Evolutionary conservation across 2,113 vertebrate species (phyloP), one percentile per base, ranked within the genome.

Genomic region (Xyrauchen texanus): DNA sequence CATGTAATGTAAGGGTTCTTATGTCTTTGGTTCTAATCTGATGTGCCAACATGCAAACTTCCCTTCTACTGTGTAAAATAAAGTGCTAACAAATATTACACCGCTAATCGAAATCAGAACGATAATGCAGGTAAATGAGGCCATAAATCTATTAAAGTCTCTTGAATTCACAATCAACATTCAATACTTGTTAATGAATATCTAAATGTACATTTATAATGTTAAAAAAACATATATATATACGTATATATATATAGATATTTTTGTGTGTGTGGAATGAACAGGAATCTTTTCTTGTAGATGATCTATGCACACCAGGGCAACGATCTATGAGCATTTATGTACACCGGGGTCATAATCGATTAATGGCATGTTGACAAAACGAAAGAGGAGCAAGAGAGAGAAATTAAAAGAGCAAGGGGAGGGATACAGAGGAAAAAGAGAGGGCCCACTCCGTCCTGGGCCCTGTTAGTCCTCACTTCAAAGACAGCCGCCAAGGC

Each of bases 261-360:
- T n/a, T n/a, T n/a, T n/a, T n/a, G n/a, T n/a, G n/a, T n/a, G n/a
- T 44, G 12, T 7, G n/a, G 5, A 8, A 10, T 65, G 52, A 21
- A 46, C 68, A 66, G 34, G 13, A 63, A 53, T 60, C 44, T 52
- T 47, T 66, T 70, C 91, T 92, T 91, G 90, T 89, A 90, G 21
- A 34, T 34, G 21, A 34, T 34, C 21, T 34, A 34, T 34, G 21
- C 21, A 34, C 21, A 34, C 21, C 21, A 34, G 21, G 21, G 21
- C 21, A 90, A 86, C 85, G 86, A 66, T 91, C 88, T 34, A 34
- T 34, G 21, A 34, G 21, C 89, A 89, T 90, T 91, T 93, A 90
- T 91, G 91, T 88, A 86, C 87, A 93, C 49, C 93, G 90, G 93
- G 93, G 92, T 94, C 90, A 94, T 93, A 95, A 95, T 95, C 91